phyloP scores from a whole-genome alignment of 2,113 vertebrate genomes.

The Ibidorhyncha struthersii region DNA sequence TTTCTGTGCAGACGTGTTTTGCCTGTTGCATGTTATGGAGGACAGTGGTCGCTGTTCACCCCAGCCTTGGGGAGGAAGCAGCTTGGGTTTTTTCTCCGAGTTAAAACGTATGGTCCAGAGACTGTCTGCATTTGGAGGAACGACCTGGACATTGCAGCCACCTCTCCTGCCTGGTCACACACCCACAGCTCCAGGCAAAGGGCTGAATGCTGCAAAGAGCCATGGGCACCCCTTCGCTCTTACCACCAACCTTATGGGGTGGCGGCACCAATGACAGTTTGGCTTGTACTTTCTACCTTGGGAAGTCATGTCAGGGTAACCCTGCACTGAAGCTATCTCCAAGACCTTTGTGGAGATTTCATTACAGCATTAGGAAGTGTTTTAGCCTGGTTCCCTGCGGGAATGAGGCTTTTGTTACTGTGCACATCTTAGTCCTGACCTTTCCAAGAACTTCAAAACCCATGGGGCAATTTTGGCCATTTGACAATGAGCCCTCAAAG shows the following conservation, averaged over 20 bases:
- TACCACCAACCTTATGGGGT: fast-evolving
- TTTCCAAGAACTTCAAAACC: neutral
- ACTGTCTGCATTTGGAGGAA: neutral
- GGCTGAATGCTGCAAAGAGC: neutral
- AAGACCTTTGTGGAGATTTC: neutral
- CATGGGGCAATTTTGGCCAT: neutral
- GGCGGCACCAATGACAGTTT: neutral
- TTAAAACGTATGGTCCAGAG: neutral
- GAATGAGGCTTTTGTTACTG: neutral
- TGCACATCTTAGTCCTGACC: neutral
- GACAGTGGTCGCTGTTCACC: neutral
- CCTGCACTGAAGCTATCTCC: neutral
- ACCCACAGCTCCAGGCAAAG: neutral
- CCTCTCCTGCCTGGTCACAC: neutral
- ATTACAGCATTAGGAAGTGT: neutral
- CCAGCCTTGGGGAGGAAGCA: neutral
- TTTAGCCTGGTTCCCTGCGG: neutral
- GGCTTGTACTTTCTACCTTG: neutral
- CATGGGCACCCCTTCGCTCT: neutral
- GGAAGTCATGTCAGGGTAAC: neutral
- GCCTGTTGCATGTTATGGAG: neutral
- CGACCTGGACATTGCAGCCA: neutral
- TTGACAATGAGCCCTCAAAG: neutral
- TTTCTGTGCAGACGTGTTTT: neutral
- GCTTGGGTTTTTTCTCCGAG: neutral